Evolutionary conservation across 1,140 invertebrate genomes (phyloP).

Genomic region (Drosophila sulfurigaster): DNA sequence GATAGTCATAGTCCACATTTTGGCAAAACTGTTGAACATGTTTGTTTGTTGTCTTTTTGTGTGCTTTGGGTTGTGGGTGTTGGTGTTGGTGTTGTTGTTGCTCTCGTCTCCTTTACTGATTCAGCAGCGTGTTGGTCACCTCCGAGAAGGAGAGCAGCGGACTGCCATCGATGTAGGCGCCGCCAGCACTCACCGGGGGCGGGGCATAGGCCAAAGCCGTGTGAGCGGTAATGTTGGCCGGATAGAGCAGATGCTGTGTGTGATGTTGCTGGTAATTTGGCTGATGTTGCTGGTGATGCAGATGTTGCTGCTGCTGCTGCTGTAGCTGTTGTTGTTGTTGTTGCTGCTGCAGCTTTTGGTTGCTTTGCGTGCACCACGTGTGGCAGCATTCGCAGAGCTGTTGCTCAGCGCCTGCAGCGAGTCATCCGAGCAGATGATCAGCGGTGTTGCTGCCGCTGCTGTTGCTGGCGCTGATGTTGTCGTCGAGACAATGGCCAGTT

Average conservation of each 20-base stretch:
- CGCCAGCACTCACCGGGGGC: constrained; percentile 47
- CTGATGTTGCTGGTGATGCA: constrained; percentile 58
- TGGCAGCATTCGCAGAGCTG: constrained; percentile 43
- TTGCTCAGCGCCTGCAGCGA: constrained; percentile 29
- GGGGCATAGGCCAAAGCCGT: constrained; percentile 81
- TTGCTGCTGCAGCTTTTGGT: constrained; percentile 64
- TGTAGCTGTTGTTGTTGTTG: constrained; percentile 56
- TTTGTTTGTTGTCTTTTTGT: constrained; percentile 48
- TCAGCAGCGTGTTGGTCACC: constrained; percentile 92
- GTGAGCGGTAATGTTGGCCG: constrained; percentile 86
- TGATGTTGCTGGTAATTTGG: constrained; percentile 71
- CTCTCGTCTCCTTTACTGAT: constrained; percentile 85
- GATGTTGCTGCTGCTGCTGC: constrained; percentile 57
- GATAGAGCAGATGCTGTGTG: constrained; percentile 86
- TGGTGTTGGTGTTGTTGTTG: constrained; percentile 40
- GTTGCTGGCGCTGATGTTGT: constrained; percentile 29
- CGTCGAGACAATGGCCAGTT: constrained; percentile 68
- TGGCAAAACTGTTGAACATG: constrained; percentile 81
- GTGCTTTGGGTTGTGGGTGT: neutral
- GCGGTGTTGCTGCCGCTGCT: constrained; percentile 47
- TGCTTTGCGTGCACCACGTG: constrained; percentile 56
- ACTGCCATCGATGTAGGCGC: constrained; percentile 90
- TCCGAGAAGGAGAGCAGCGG: constrained; percentile 93
- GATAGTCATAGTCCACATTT: constrained; percentile 85
- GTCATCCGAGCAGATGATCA: constrained; percentile 64